Conservation (phyloP, 2,113 vertebrate genomes). For the Otus sunia region DNA sequence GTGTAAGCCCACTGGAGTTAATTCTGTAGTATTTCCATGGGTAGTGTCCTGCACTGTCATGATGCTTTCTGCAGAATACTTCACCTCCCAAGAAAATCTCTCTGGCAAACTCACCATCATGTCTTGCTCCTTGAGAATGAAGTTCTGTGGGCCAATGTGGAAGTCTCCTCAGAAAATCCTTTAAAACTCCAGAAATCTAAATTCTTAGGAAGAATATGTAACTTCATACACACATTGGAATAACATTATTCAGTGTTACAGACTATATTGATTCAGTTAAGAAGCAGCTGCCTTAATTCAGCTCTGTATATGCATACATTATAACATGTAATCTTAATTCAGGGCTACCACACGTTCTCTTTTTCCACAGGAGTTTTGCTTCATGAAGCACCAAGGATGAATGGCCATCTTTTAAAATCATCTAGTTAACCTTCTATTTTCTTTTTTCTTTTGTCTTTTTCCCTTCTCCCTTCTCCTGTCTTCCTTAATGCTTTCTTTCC, state of each 20-base stretch:
- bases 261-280: background rate
- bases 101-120: fast-evolving
- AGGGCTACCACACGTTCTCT: background rate
- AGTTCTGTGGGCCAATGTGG: background rate
- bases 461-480: background rate
- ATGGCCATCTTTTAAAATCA: background rate
- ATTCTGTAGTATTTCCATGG: background rate
- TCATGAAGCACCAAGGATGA: background rate
- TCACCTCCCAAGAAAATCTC: background rate
- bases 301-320: background rate
- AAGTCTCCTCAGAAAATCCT: background rate
- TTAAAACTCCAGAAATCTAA: background rate
- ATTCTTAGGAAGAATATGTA: background rate
- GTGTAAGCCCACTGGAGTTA: background rate
- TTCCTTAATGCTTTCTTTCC: background rate
- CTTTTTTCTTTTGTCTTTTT: background rate
- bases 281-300: background rate
- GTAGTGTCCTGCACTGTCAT: background rate
- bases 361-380: background rate
- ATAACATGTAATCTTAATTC: background rate
- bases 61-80: background rate
- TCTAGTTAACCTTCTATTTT: background rate
- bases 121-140: background rate
- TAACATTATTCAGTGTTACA: background rate
- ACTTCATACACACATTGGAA: background rate